phyloP scores from a whole-genome alignment of 2,797 vertebrate genomes.

The Melanotaenia trifasciata region DNA sequence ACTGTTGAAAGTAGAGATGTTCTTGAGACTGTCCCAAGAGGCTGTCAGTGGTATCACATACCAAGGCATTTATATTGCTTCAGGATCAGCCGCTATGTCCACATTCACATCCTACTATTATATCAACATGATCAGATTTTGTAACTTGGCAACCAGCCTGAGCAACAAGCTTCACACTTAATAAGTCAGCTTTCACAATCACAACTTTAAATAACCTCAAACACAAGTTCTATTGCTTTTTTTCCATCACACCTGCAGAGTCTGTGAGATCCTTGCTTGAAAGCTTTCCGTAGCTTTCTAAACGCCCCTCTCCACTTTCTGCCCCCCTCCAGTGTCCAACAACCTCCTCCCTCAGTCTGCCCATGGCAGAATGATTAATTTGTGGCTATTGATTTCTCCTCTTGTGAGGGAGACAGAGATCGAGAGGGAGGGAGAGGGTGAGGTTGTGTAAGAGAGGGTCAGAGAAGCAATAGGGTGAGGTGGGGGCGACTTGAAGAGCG shows the following conservation, averaged over 20 bases:
- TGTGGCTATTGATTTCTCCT: conserved; percentile 91
- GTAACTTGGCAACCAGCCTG: background rate
- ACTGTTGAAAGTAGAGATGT: background rate
- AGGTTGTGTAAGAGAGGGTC: conserved; percentile 52
- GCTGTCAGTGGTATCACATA: background rate
- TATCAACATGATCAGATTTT: background rate
- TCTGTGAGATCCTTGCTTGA: background rate
- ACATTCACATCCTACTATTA: background rate
- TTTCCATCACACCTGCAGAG: conserved; percentile 2
- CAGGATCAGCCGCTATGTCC: background rate
- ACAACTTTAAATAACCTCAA: background rate
- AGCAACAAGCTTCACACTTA: background rate
- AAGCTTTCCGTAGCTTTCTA: conserved; percentile 50
- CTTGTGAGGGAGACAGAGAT: conserved; percentile 51
- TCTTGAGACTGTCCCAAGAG: background rate
- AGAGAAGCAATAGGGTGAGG: conserved; percentile 43
- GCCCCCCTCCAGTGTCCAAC: background rate
- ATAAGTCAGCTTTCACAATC: background rate
- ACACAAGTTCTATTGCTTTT: background rate
- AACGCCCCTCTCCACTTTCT: conserved; percentile 37
- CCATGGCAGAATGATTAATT: conserved; percentile 89
- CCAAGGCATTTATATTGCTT: background rate
- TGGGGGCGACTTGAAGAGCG: conserved; percentile 31
- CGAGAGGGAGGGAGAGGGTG: conserved; percentile 33
- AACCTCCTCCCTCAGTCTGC: conserved; percentile 69